phyloP scores from a whole-genome alignment of 2,113 vertebrate genomes.

The Cebidichthys violaceus region DNA sequence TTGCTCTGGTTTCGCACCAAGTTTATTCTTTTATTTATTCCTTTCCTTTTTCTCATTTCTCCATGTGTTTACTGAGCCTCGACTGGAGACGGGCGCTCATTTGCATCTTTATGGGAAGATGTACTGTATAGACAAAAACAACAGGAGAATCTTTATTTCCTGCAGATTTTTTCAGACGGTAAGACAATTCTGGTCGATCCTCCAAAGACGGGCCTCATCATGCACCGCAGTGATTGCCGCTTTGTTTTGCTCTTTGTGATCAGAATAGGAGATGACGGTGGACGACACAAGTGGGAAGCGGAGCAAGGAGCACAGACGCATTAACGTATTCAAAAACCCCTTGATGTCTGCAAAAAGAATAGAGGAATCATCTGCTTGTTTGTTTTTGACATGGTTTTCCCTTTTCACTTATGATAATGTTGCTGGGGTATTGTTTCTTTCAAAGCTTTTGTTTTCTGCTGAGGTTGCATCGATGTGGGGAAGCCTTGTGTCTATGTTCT shows the following conservation, averaged over 20 bases:
- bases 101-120: constrained; percentile 79
- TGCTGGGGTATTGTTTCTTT: constrained; percentile 52
- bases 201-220: constrained; percentile 76
- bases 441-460: constrained; percentile 55
- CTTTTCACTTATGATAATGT: constrained; percentile 65
- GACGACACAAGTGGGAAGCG: constrained; percentile 57
- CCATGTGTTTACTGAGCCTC: constrained; percentile 61
- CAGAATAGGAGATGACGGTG: constrained; percentile 73
- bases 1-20: constrained; percentile 44
- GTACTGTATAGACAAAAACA: constrained; percentile 68
- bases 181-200: constrained; percentile 71
- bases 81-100: constrained; percentile 67
- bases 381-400: constrained; percentile 59
- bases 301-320: constrained; percentile 52
- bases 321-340: constrained; percentile 69
- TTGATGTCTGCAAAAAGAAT: constrained; percentile 51
- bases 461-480: constrained; percentile 30
- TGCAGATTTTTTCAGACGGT: constrained; percentile 50
- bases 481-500: not conserved
- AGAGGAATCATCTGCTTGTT: constrained; percentile 63
- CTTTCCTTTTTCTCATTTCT: constrained; percentile 37
- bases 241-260: constrained; percentile 79
- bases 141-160: constrained; percentile 71
- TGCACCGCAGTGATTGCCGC: constrained; percentile 68
- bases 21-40: constrained; percentile 56